Evolutionary conservation across 2,113 vertebrate genomes (phyloP).

Genomic region (Cathartes aura): DNA sequence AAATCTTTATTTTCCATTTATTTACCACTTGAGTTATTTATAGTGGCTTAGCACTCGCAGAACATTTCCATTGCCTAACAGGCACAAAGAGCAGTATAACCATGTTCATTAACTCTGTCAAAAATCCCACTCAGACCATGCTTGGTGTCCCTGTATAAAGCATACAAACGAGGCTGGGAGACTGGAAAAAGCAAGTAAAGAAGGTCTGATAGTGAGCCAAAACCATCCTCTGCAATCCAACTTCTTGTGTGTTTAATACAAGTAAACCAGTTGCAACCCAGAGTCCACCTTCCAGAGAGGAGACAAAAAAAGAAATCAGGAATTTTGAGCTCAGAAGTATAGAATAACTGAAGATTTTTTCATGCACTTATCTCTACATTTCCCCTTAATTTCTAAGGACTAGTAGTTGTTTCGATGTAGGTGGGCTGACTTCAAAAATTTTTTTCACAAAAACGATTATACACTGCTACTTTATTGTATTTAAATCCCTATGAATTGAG

Average conservation of each 20-base stretch:
- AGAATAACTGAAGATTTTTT: neutral
- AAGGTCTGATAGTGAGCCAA: neutral
- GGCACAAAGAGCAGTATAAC: neutral
- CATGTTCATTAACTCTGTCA: neutral
- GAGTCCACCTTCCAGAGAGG: neutral
- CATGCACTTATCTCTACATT: neutral
- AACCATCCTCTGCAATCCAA: neutral
- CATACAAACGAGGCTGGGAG: neutral
- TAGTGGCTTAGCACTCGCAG: neutral
- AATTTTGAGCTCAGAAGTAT: neutral
- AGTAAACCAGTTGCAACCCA: neutral
- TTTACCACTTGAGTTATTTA: neutral
- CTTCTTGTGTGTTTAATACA: neutral
- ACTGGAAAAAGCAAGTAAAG: neutral
- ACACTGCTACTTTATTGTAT: neutral
- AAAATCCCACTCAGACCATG: neutral
- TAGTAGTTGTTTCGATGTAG: neutral
- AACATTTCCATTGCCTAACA: neutral
- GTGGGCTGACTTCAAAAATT: neutral
- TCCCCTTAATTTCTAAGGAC: neutral
- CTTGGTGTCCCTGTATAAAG: neutral
- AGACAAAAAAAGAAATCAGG: accelerated
- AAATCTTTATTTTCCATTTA: neutral
- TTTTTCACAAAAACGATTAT: neutral
- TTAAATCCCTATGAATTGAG: constrained; percentile 28